These are phyloP conservation scores for Aldrovandia affinis DNA, from an alignment of 2,797 vertebrate species.

Conservation along the genomic window DNA sequence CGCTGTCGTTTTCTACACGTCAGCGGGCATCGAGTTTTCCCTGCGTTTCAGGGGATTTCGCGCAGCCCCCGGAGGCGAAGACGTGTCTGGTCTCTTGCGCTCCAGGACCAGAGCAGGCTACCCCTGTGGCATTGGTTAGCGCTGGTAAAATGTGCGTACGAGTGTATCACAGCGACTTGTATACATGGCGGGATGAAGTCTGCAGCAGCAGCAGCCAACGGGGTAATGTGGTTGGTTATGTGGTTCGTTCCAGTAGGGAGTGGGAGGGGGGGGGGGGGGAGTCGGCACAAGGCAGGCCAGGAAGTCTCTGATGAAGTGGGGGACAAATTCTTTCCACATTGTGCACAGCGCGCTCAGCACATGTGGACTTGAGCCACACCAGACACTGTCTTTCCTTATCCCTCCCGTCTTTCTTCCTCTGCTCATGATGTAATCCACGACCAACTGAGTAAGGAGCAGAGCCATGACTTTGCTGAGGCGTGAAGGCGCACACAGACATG, in stretches of 20 bases:
- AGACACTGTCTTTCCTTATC: slow-evolving; percentile 38
- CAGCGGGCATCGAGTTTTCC: too few relatives aligned
- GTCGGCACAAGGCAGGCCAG: not conserved
- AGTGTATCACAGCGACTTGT: too few relatives aligned
- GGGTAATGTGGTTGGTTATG: not conserved
- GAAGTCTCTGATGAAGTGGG: slow-evolving; percentile 35
- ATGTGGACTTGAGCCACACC: slow-evolving; percentile 54
- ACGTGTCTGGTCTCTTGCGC: too few relatives aligned
- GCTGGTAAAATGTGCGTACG: too few relatives aligned
- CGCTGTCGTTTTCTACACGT: too few relatives aligned
- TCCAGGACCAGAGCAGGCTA: too few relatives aligned
- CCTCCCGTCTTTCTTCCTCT: slow-evolving; percentile 12
- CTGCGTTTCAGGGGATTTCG: too few relatives aligned
- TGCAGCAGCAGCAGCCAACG: too few relatives aligned
- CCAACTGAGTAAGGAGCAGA: not conserved
- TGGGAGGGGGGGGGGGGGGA: slow-evolving; percentile 25
- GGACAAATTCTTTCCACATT: slow-evolving; percentile 74
- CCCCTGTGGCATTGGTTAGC: too few relatives aligned
- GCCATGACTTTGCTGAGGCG: not conserved
- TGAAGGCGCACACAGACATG: not conserved
- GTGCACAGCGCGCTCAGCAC: slow-evolving; percentile 54
- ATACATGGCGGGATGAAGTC: not conserved
- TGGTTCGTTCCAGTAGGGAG: not conserved
- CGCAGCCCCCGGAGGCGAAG: too few relatives aligned
- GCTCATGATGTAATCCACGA: slow-evolving; percentile 27